Evolutionary conservation across 2,888 invertebrate species (phyloP), one percentile per base, ranked within the genome.

Genomic region (Rambutsinella grinnellia): DNA sequence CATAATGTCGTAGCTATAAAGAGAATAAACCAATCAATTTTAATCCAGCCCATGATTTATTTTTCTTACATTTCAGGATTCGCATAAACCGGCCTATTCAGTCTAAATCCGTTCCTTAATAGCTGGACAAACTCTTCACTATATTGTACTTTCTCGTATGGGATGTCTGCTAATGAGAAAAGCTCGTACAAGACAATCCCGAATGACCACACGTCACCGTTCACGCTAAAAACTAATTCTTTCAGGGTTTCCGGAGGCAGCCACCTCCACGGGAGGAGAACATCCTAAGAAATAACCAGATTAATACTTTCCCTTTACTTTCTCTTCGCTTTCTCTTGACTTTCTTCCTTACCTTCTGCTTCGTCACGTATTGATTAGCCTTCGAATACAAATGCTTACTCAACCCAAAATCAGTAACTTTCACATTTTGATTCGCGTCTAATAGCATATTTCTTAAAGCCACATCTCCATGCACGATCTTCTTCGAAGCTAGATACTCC

Each of bases 251-350:
- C 80, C 3, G 71, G 65, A 17, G 78, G 62, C 13, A 80, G 68
- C 80, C 80, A 80, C 28, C 76, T 58, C 80, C 80, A 80, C 2
- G 80, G 80, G 21, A 80, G 54, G 2, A 78, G 78, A 56, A 57
- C 36, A 21, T 79, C 79, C 68, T 79, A 53, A 3, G 19, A 51
- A 19, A 28, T 28, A n/a, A 8, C n/a, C 28, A 63, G 57, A 23
- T 10, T 2, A 57, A 21, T 54, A 58, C 36, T 46, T 62, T 47
- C 19, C 5, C 13, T 28, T 19, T 19, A 26, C 56, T 5, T 6
- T 17, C 8, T 58, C 19, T 61, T 46, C 19, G n/a, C n/a, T n/a
- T n/a, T n/a, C n/a, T n/a, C n/a, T n/a, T n/a, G n/a, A n/a, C n/a
- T n/a, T n/a, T 27, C 36, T 24, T 21, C 1, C 46, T 57, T 27